Percentiles rank a stretch among this genome's conserved stretches.
These are phyloP conservation scores for Xanthia icteritia DNA, from an alignment of 2,888 invertebrate species.

Conservation along the genomic window DNA sequence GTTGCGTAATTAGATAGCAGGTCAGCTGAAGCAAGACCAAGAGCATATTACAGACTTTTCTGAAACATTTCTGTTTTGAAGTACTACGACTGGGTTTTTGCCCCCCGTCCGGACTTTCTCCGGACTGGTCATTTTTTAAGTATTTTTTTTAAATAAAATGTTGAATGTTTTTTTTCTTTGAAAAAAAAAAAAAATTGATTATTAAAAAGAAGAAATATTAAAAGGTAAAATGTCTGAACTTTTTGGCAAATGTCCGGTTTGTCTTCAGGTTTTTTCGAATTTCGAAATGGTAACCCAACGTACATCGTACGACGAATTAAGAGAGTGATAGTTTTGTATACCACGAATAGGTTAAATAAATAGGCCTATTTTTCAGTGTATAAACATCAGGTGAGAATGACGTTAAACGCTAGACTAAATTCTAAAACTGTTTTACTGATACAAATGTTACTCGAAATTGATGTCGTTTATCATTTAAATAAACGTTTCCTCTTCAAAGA, in stretches of 20 bases:
- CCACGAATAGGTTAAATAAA: constrained; percentile 8
- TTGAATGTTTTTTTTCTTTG: too few species aligned
- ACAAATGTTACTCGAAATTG: neutral
- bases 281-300: neutral
- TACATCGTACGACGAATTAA: neutral
- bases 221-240: too few species aligned
- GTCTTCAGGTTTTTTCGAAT: neutral
- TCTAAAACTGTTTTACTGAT: constrained; percentile 10
- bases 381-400: constrained; percentile 12
- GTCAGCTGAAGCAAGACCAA: constrained; percentile 25
- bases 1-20: neutral
- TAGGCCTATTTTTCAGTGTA: constrained; percentile 17
- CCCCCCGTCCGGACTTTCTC: neutral
- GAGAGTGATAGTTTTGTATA: neutral
- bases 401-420: constrained; percentile 15
- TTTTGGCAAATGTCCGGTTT: neutral
- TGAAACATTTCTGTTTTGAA: neutral
- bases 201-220: neutral
- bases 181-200: too few species aligned
- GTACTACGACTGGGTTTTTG: neutral
- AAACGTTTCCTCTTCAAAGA: neutral
- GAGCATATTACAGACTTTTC: constrained; percentile 23
- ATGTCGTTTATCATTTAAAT: neutral
- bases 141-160: neutral
- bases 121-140: neutral